Percentiles rank a stretch among this genome's conserved stretches.
Conservation (phyloP, 2,113 vertebrate species). For the Hemichromis elongatus region DNA sequence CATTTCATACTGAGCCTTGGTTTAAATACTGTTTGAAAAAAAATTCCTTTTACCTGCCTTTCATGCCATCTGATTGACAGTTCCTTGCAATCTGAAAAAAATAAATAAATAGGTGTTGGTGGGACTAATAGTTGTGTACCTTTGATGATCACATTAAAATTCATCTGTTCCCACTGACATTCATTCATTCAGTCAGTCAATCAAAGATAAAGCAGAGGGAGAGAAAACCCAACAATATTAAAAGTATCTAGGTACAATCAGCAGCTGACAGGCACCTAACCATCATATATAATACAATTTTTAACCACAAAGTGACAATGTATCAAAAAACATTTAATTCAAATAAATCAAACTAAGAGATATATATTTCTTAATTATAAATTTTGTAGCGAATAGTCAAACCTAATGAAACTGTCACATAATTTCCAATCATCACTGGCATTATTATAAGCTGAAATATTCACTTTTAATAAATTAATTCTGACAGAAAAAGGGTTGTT, state of each 20-base stretch:
- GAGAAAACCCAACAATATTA: neutral
- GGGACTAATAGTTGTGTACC: neutral
- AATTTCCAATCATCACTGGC: rapidly evolving
- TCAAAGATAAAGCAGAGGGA: neutral
- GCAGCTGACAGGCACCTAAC: neutral
- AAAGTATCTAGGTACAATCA: neutral
- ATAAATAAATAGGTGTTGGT: rapidly evolving
- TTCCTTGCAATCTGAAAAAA: neutral
- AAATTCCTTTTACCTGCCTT: neutral
- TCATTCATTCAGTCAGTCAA: neutral
- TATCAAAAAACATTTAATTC: neutral
- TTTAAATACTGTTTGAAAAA: rapidly evolving
- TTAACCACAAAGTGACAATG: neutral
- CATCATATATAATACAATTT: neutral
- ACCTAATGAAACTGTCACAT: neutral
- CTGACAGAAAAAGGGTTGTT: rapidly evolving
- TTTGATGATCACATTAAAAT: neutral
- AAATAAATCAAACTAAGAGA: neutral
- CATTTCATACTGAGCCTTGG: neutral
- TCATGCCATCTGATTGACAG: neutral
- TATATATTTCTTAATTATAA: neutral
- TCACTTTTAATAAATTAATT: neutral
- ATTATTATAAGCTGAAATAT: neutral
- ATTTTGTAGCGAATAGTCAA: neutral
- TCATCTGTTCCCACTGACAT: neutral